phyloP scores from a whole-genome alignment of 2,797 vertebrate genomes.

The Chaenodraco wilsoni region DNA sequence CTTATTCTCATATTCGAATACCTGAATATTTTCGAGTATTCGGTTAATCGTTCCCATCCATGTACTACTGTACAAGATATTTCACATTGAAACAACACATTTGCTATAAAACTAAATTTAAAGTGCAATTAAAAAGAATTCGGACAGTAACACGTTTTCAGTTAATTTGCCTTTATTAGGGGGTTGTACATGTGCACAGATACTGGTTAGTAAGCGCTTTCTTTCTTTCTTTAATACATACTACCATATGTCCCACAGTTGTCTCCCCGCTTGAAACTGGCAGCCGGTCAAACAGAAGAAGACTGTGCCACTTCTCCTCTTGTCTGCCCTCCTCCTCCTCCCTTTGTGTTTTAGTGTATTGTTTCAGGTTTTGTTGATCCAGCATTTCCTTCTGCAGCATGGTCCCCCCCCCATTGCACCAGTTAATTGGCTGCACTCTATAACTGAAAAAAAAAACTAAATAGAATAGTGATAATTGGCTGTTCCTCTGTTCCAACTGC shows the following conservation, averaged over 20 bases:
- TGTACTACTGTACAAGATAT: neutral
- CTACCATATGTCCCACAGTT: neutral
- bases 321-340: neutral
- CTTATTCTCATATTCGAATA: too few species aligned
- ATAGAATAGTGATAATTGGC: conserved; percentile 41
- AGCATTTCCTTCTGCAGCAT: conserved; percentile 20
- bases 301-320: neutral
- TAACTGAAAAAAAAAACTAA: conserved; percentile 16
- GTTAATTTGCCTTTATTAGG: neutral
- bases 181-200: neutral
- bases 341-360: conserved; percentile 9
- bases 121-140: neutral
- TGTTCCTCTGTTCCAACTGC: conserved; percentile 8
- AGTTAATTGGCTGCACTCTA: conserved; percentile 37
- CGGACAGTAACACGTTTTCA: neutral
- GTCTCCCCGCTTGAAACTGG: conserved; percentile 9
- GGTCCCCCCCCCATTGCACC: conserved; percentile 21
- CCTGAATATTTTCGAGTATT: too few species aligned
- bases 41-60: neutral
- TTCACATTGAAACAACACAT: neutral
- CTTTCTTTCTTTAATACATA: neutral
- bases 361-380: neutral
- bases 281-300: conserved; percentile 4
- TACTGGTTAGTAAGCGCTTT: neutral
- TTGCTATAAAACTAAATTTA: neutral